Evolutionary conservation across 2,113 vertebrate genomes (phyloP).

Genomic region (Poeciliopsis occidentalis): DNA sequence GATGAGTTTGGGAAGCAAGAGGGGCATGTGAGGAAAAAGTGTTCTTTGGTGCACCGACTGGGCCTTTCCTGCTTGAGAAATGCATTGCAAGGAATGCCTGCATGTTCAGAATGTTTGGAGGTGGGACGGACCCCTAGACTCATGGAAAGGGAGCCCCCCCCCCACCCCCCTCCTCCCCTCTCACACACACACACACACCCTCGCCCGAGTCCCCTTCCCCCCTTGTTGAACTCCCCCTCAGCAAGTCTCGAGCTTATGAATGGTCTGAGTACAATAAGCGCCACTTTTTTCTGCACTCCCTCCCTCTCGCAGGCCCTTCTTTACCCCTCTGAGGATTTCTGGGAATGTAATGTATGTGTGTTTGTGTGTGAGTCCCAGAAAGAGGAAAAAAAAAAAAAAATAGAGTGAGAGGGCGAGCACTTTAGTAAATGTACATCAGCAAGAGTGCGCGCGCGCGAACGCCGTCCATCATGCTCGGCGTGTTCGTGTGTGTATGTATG

Average conservation of each 20-base stretch:
- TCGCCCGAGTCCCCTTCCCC: constrained; percentile 60
- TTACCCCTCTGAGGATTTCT: constrained; percentile 73
- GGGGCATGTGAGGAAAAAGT: constrained; percentile 24
- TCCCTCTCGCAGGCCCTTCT: constrained; percentile 54
- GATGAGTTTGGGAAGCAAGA: constrained; percentile 33
- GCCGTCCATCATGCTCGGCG: constrained; percentile 40
- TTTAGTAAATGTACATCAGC: constrained; percentile 41
- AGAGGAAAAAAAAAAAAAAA: neutral
- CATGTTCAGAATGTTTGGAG: constrained; percentile 78
- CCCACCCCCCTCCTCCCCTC: constrained; percentile 70
- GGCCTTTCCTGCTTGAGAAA: constrained; percentile 66
- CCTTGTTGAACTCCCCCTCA: constrained; percentile 74
- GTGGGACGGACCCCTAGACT: constrained; percentile 78
- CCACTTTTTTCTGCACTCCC: constrained; percentile 81
- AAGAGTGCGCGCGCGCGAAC: constrained; percentile 14
- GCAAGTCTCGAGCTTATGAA: constrained; percentile 90
- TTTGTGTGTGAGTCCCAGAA: constrained; percentile 38
- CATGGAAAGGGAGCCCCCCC: constrained; percentile 83
- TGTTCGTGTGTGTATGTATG: constrained; percentile 34
- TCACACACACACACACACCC: constrained; percentile 63
- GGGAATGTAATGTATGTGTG: constrained; percentile 66
- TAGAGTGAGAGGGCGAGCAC: constrained; percentile 44
- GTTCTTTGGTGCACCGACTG: constrained; percentile 11
- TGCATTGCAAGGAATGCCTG: constrained; percentile 77
- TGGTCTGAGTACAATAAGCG: constrained; percentile 91